A percentile compares a stretch with the other conserved stretches of the same genome.
These are phyloP conservation scores for Manis pentadactyla DNA, from an alignment of 2,797 vertebrate species.

Conservation along the genomic window DNA sequence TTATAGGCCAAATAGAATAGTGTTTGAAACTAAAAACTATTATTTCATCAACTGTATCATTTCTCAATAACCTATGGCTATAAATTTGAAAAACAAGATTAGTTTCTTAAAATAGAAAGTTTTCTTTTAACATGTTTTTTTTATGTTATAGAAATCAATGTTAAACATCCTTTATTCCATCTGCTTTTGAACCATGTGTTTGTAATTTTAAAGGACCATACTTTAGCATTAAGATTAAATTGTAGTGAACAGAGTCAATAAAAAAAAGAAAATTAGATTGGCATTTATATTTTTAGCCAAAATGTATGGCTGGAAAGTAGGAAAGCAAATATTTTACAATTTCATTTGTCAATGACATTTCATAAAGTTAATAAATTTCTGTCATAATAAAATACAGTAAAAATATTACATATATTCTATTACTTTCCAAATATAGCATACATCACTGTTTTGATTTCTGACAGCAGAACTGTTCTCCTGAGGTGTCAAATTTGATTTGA, in stretches of 20 bases:
- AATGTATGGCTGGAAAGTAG: slow-evolving; percentile 4
- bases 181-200: slow-evolving; percentile 41
- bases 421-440: slow-evolving; percentile 67
- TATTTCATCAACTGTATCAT: background rate
- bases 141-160: background rate
- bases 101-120: slow-evolving; percentile 47
- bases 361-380: slow-evolving; percentile 73
- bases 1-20: background rate
- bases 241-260: too few relatives aligned
- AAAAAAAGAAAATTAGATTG: slow-evolving; percentile 5
- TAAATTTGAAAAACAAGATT: background rate
- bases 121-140: slow-evolving; percentile 37
- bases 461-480: slow-evolving; percentile 62
- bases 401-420: slow-evolving; percentile 46
- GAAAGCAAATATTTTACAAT: slow-evolving; percentile 53
- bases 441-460: slow-evolving; percentile 70
- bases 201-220: slow-evolving; percentile 40
- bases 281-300: slow-evolving; percentile 53
- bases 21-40: slow-evolving; percentile 20
- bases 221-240: slow-evolving; percentile 3
- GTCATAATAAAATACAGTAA: slow-evolving; percentile 64
- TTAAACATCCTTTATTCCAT: slow-evolving; percentile 45
- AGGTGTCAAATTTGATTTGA: slow-evolving; percentile 74
- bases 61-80: background rate
- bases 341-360: slow-evolving; percentile 66